phyloP scores from a whole-genome alignment of 2,113 vertebrate species.

The Girardinichthys multiradiatus region DNA sequence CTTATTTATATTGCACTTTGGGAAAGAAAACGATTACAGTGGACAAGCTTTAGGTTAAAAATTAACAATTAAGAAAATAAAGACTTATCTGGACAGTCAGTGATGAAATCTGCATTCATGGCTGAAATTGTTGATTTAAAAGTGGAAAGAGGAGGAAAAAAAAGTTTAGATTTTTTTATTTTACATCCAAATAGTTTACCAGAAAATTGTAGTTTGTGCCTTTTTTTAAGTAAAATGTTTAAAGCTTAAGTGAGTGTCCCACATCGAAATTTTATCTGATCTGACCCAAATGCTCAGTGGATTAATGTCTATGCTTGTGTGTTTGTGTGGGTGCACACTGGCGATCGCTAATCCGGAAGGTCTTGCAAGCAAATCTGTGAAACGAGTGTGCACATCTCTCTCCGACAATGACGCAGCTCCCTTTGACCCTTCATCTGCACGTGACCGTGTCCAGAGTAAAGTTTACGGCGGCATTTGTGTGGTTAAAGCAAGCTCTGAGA shows the following conservation, averaged over 20 bases:
- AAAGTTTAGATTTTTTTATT: slow-evolving; percentile 79
- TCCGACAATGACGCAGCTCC: slow-evolving; percentile 14
- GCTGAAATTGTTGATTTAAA: slow-evolving; percentile 72
- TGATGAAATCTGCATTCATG: slow-evolving; percentile 75
- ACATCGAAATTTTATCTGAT: slow-evolving; percentile 73
- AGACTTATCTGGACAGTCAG: slow-evolving; percentile 77
- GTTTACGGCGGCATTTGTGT: background rate
- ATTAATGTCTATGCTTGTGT: slow-evolving; percentile 44
- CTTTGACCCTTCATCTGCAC: background rate
- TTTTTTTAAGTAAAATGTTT: slow-evolving; percentile 88
- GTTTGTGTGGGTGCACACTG: slow-evolving; percentile 2
- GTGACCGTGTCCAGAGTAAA: too few species aligned
- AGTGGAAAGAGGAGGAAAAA: slow-evolving; percentile 31
- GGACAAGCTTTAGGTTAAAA: slow-evolving; percentile 74
- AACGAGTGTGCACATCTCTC: slow-evolving; percentile 20
- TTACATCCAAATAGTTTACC: slow-evolving; percentile 84
- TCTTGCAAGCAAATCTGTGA: slow-evolving; percentile 22
- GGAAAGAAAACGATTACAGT: slow-evolving; percentile 65
- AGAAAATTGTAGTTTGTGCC: slow-evolving; percentile 88
- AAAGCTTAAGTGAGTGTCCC: slow-evolving; percentile 79
- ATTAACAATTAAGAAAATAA: slow-evolving; percentile 78
- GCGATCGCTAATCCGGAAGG: slow-evolving; percentile 4
- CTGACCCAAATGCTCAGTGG: slow-evolving; percentile 61
- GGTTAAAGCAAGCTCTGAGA: slow-evolving; percentile 11
- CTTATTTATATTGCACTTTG: slow-evolving; percentile 84